phyloP scores from a whole-genome alignment of 2,797 vertebrate species.

The Falco novaeseelandiae region DNA sequence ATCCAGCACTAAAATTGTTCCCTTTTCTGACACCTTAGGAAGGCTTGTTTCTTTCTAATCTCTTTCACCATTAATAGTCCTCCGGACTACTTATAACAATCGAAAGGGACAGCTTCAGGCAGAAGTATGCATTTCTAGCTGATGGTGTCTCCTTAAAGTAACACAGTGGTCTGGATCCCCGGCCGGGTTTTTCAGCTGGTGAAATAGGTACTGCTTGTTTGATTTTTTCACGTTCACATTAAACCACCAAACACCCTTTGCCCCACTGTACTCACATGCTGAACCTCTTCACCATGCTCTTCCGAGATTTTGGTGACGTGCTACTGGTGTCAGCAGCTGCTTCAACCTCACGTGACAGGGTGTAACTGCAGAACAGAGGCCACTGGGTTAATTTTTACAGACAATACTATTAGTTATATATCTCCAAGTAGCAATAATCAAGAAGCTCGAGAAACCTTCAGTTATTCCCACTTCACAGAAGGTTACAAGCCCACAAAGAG shows the following conservation, averaged over 20 bases:
- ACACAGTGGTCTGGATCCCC: neutral
- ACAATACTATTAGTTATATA: neutral
- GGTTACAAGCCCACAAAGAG: neutral
- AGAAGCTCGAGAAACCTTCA: neutral
- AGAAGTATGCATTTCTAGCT: neutral
- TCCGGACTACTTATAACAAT: neutral
- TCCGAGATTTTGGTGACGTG: slow-evolving; percentile 88
- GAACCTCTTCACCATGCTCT: slow-evolving; percentile 96
- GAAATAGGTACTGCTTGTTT: neutral
- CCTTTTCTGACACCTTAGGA: neutral
- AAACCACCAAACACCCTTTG: neutral
- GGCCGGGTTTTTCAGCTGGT: neutral
- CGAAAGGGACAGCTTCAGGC: neutral
- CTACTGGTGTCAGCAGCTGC: slow-evolving; percentile 84
- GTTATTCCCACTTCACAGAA: neutral
- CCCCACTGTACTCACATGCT: slow-evolving; percentile 87
- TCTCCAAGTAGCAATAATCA: neutral
- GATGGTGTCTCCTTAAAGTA: neutral
- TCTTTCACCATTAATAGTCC: neutral
- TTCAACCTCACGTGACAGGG: slow-evolving; percentile 89
- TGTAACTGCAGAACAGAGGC: slow-evolving; percentile 80
- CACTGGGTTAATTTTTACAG: neutral
- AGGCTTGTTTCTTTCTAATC: neutral
- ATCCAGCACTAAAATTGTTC: neutral
- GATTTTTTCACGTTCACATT: neutral